These are phyloP conservation scores for Erannis defoliaria DNA, from an alignment of 2,888 invertebrate genomes.

Conservation along the genomic window DNA sequence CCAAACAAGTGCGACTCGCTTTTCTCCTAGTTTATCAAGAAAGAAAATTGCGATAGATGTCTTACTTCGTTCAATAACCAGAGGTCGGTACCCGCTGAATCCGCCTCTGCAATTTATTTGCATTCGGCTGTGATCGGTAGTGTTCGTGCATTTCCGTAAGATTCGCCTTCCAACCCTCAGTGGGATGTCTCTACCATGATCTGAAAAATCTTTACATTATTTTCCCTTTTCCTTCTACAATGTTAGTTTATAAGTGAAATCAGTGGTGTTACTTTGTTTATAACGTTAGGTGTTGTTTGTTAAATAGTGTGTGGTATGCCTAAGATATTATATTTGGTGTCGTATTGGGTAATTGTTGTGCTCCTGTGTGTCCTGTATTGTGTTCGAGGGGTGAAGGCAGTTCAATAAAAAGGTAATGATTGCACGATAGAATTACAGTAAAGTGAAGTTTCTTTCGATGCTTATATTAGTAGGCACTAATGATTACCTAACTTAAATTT, in stretches of 20 bases:
- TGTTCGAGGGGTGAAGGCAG: constrained; percentile 55
- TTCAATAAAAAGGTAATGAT: constrained; percentile 65
- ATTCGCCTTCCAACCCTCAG: constrained; percentile 77
- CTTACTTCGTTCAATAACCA: constrained; percentile 12
- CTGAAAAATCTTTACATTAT: constrained; percentile 78
- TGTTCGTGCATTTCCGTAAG: constrained; percentile 77
- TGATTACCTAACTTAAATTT: constrained; percentile 12
- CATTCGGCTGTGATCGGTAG: constrained; percentile 75
- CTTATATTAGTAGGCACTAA: neutral
- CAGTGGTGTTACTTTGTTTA: constrained; percentile 55
- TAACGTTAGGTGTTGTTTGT: constrained; percentile 46
- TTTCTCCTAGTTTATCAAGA: neutral
- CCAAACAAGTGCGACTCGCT: neutral
- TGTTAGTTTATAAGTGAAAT: constrained; percentile 64
- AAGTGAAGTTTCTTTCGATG: neutral
- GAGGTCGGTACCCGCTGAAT: constrained; percentile 48
- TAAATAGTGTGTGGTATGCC: constrained; percentile 51
- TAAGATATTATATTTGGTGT: constrained; percentile 63
- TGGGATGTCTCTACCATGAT: constrained; percentile 72
- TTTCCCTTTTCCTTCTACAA: constrained; percentile 61
- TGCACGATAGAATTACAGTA: constrained; percentile 10
- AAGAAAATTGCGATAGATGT: neutral
- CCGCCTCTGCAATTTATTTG: constrained; percentile 71
- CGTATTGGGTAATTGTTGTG: constrained; percentile 73
- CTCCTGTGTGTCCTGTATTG: constrained; percentile 55